A percentile compares a stretch with the other conserved stretches of the same genome.
Evolutionary conservation across 2,113 vertebrate genomes (phyloP).

Genomic region (Agelaius tricolor): DNA sequence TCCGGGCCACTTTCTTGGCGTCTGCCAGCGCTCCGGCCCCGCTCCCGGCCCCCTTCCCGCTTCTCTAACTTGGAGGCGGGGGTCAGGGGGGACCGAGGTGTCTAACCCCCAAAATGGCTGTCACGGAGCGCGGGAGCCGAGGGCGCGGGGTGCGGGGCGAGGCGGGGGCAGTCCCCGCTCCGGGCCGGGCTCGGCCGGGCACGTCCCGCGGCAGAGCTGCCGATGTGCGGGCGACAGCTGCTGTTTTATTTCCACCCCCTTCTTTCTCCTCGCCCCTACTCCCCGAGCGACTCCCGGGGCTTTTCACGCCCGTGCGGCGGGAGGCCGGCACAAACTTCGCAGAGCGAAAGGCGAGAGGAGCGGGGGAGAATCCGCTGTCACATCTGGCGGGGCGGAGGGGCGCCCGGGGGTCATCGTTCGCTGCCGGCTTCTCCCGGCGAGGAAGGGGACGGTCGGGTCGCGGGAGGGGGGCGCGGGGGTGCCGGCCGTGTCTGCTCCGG

Average conservation of each 20-base stretch:
- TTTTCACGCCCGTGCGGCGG: not conserved
- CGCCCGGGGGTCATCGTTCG: not conserved
- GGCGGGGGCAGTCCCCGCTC: not conserved
- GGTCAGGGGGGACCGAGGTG: not conserved
- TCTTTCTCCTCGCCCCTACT: not conserved
- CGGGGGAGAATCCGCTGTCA: not conserved
- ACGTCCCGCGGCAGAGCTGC: not conserved
- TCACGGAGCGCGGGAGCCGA: not conserved
- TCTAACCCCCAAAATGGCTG: conserved; percentile 39
- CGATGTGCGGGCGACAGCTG: not conserved
- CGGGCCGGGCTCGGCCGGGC: not conserved
- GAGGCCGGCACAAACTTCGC: not conserved
- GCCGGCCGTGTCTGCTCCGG: not conserved
- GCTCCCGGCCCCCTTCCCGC: not conserved
- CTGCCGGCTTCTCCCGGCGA: not conserved
- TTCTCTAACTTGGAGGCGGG: not conserved
- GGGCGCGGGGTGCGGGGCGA: not conserved
- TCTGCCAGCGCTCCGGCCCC: not conserved
- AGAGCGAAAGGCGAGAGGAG: not conserved
- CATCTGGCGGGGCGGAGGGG: not conserved
- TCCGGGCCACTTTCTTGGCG: not conserved
- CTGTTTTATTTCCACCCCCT: not conserved
- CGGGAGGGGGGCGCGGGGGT: not conserved
- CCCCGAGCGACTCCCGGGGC: not conserved
- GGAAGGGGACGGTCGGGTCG: not conserved